Percentiles rank a stretch among this genome's conserved stretches.
Evolutionary conservation across 2,888 invertebrate genomes (phyloP).

Genomic region (Chironomus tentans): DNA sequence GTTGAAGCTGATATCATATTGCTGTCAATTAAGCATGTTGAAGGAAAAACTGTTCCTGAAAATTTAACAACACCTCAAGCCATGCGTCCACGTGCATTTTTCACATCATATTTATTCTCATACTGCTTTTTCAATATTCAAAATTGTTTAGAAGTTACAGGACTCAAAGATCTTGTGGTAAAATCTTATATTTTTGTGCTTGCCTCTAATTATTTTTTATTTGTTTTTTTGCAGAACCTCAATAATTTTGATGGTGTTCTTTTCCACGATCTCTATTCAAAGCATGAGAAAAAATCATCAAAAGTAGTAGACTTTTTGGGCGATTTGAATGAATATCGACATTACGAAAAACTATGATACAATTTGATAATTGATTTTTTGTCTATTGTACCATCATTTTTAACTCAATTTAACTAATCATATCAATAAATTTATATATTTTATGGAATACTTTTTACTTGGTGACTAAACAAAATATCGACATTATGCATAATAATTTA

Average conservation of each 20-base stretch:
- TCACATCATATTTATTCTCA: neutral
- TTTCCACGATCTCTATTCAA: neutral
- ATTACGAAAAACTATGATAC: no score
- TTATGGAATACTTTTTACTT: no score
- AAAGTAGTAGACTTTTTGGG: no score
- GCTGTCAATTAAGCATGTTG: slow-evolving; percentile 11
- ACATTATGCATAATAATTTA: no score
- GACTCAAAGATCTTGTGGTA: neutral
- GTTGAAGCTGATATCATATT: slow-evolving; percentile 12
- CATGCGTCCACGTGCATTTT: neutral
- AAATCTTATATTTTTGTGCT: no score
- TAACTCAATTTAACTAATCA: no score
- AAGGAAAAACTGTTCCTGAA: neutral
- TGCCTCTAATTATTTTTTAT: neutral
- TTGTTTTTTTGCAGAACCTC: neutral
- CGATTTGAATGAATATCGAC: no score
- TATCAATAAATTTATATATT: no score
- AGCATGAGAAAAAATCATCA: no score
- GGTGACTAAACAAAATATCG: no score
- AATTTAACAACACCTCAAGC: neutral
- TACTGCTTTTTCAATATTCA: neutral
- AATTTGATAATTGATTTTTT: no score
- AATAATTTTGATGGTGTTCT: neutral
- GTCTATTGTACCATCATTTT: no score
- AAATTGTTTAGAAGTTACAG: neutral